A percentile compares a stretch with the other conserved stretches of the same genome.
Conservation (phyloP, 2,888 invertebrate genomes). For the Mylabris sibirica region DNA sequence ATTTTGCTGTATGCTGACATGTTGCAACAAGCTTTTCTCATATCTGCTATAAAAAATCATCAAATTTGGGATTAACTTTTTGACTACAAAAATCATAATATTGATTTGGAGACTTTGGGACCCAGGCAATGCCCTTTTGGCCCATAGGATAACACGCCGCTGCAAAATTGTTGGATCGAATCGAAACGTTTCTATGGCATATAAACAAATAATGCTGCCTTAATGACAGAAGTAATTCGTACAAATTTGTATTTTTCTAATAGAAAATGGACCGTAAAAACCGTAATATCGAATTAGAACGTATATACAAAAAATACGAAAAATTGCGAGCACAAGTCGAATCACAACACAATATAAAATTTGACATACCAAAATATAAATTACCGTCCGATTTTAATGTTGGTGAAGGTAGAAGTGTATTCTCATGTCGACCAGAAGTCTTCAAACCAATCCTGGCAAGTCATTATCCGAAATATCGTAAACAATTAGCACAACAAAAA, state of each 20-base stretch:
- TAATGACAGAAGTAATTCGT: not conserved
- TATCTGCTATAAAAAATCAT: too few species aligned
- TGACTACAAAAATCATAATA: too few species aligned
- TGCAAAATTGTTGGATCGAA: too few species aligned
- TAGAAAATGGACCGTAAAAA: not conserved
- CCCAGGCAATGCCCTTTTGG: too few species aligned
- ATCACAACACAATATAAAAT: conserved; percentile 50
- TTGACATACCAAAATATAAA: conserved; percentile 65
- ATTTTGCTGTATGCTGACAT: too few species aligned
- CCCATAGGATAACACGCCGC: too few species aligned
- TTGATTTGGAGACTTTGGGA: too few species aligned
- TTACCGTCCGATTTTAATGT: conserved; percentile 68
- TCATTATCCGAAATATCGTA: conserved; percentile 55
- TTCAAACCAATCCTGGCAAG: conserved; percentile 51
- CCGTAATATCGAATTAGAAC: not conserved
- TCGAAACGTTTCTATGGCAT: not conserved
- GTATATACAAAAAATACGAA: not conserved
- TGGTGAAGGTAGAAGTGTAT: conserved; percentile 64
- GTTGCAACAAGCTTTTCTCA: too few species aligned
- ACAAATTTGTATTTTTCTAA: not conserved
- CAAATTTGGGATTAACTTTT: too few species aligned
- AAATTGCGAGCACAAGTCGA: not conserved
- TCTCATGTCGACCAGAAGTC: conserved; percentile 71
- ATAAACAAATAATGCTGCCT: not conserved
- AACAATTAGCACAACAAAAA: conserved; percentile 43